Evolutionary conservation across 1,140 invertebrate species (phyloP).

Genomic region (Macrocentrus cingulum): DNA sequence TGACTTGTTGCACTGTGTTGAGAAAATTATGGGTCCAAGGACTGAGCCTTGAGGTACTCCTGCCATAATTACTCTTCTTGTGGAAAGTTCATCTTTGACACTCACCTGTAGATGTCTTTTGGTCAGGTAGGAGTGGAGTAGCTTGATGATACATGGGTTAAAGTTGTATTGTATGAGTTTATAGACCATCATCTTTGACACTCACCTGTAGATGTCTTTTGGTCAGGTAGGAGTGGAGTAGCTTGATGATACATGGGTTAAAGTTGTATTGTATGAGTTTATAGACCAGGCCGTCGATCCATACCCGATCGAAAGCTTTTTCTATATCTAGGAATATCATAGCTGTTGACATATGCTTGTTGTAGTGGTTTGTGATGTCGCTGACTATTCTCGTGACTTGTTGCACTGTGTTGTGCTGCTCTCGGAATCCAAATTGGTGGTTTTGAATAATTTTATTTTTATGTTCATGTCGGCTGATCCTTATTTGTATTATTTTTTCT

Average conservation of each 20-base stretch:
- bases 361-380: conserved; percentile 40
- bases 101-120: no score
- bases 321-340: conserved; percentile 33
- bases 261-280: conserved; percentile 38
- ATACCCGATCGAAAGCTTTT: conserved; percentile 46
- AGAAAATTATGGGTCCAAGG: conserved; percentile 19
- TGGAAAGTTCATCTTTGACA: no score
- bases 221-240: no score
- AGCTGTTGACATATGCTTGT: conserved; percentile 34
- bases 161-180: conserved; percentile 38
- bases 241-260: conserved; percentile 13
- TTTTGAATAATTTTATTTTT: not conserved
- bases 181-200: conserved; percentile 33
- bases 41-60: no score
- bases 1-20: conserved; percentile 45
- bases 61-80: no score
- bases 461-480: not conserved
- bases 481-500: no score
- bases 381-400: conserved; percentile 45
- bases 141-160: conserved; percentile 13
- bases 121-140: no score
- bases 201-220: no score
- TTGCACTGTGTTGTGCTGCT: conserved; percentile 40
- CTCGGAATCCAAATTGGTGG: conserved; percentile 49
- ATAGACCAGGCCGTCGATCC: conserved; percentile 42